These are phyloP conservation scores for Corvus cornix DNA, from an alignment of 2,113 vertebrate genomes.

Conservation along the genomic window DNA sequence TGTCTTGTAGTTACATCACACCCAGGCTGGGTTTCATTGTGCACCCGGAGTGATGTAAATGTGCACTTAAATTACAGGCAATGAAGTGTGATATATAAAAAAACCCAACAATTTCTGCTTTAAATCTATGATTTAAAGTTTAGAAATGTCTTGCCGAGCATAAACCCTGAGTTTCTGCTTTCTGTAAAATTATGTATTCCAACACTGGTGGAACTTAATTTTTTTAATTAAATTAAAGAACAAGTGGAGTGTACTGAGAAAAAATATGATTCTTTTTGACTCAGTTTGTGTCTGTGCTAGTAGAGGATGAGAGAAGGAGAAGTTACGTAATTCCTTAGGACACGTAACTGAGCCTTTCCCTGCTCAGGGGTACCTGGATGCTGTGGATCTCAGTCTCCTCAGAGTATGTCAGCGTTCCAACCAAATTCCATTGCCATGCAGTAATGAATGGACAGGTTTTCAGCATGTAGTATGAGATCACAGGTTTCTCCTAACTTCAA, in stretches of 20 bases:
- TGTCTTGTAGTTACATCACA: not conserved
- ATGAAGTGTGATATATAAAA: not conserved
- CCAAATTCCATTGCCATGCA: conserved; percentile 13
- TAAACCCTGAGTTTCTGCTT: not conserved
- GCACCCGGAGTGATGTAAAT: not conserved
- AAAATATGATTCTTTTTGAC: not conserved
- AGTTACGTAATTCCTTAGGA: not conserved
- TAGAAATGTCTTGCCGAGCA: not conserved
- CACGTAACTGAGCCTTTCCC: not conserved
- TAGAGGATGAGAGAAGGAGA: not conserved
- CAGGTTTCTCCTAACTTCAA: conserved; percentile 35
- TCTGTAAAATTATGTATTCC: not conserved
- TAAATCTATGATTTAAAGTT: not conserved
- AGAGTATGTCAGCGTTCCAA: conserved; percentile 11
- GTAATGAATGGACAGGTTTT: conserved; percentile 44
- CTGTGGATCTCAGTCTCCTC: not conserved
- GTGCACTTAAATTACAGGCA: not conserved
- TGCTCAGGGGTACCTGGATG: conserved; percentile 1
- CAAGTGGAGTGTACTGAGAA: not conserved
- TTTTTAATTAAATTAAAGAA: not conserved
- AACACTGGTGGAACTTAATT: not conserved
- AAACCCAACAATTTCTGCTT: accelerated
- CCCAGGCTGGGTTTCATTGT: not conserved
- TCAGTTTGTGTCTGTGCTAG: not conserved
- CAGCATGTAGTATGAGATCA: conserved; percentile 51